Evolutionary conservation across 2,888 invertebrate species (phyloP).

Genomic region (Parasteatoda lunata): DNA sequence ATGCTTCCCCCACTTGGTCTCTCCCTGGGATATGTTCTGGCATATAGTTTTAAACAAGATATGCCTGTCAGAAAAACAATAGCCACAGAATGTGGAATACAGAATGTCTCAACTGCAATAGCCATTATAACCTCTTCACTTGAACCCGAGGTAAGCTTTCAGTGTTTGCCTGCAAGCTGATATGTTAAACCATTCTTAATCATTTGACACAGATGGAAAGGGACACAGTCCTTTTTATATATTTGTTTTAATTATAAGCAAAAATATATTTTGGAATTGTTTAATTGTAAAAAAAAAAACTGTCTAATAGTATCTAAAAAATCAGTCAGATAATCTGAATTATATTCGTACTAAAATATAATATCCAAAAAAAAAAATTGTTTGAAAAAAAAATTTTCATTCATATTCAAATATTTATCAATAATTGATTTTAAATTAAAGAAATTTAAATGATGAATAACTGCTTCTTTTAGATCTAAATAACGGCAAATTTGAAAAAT

Average conservation of each 20-base stretch:
- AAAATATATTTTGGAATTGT: background rate
- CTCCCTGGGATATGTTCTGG: constrained; percentile 71
- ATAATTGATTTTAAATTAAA: no score
- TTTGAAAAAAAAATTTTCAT: no score
- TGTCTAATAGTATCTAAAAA: no score
- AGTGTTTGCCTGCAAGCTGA: background rate
- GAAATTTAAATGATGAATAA: no score
- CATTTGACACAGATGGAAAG: no score
- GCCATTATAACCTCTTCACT: constrained; percentile 72
- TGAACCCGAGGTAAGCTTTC: constrained; percentile 61
- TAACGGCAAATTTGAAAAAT: no score
- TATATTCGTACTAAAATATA: no score
- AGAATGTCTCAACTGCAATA: constrained; percentile 72
- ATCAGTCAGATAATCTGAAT: no score
- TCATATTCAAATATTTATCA: no score
- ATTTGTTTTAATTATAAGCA: background rate
- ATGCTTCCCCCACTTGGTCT: constrained; percentile 71
- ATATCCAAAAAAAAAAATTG: no score
- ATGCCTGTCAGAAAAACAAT: constrained; percentile 71
- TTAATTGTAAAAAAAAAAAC: background rate
- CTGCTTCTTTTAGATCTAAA: no score
- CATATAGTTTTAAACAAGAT: constrained; percentile 71
- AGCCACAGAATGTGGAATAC: constrained; percentile 73
- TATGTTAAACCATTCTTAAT: no score
- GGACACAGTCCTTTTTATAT: background rate